These are phyloP conservation scores for Cecropterus lyciades DNA, from an alignment of 1,140 invertebrate genomes.

Conservation along the genomic window DNA sequence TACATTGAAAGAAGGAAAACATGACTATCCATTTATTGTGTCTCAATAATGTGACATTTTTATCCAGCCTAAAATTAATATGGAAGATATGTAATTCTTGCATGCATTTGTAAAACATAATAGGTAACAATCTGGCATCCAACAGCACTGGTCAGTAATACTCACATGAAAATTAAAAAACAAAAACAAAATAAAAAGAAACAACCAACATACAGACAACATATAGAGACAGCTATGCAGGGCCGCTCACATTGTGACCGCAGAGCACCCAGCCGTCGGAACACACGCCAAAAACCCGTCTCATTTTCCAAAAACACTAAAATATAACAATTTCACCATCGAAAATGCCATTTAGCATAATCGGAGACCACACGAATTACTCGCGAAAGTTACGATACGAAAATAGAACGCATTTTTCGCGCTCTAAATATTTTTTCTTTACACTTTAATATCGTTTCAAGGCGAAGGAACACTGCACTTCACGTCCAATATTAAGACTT, in stretches of 20 bases:
- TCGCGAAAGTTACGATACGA: slow-evolving; percentile 20
- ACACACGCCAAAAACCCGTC: slow-evolving; percentile 74
- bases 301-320: slow-evolving; percentile 56
- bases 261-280: slow-evolving; percentile 76
- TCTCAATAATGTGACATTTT: too few species aligned
- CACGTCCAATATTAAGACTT: not conserved
- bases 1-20: too few species aligned
- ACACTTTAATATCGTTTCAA: not conserved
- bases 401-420: slow-evolving; percentile 34
- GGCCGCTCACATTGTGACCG: slow-evolving; percentile 80
- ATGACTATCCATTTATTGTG: too few species aligned
- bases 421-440: slow-evolving; percentile 13
- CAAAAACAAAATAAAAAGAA: slow-evolving; percentile 53
- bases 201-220: slow-evolving; percentile 71
- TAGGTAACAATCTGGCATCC: slow-evolving; percentile 15
- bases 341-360: slow-evolving; percentile 47
- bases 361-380: slow-evolving; percentile 11
- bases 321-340: slow-evolving; percentile 44
- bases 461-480: slow-evolving; percentile 17
- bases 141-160: slow-evolving; percentile 12
- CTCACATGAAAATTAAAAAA: slow-evolving; percentile 43
- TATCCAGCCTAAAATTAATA: too few species aligned
- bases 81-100: too few species aligned
- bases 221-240: slow-evolving; percentile 67
- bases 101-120: not conserved